These are phyloP conservation scores for Urocynchramus pylzowi DNA, from an alignment of 2,113 vertebrate species.

Conservation along the genomic window DNA sequence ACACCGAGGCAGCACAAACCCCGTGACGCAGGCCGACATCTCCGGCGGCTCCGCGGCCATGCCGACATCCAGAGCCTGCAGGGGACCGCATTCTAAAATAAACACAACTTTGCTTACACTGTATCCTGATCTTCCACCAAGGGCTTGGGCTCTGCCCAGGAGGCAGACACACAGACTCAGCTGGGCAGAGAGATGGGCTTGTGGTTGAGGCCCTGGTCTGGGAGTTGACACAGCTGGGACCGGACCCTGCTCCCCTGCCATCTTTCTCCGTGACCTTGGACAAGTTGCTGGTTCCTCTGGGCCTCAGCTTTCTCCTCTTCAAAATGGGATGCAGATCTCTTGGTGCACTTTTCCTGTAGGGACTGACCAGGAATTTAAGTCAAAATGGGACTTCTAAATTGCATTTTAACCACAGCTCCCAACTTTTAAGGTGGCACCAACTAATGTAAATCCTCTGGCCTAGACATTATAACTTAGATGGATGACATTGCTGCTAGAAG, in stretches of 20 bases:
- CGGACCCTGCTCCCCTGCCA: not conserved
- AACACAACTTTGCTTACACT: conserved; percentile 44
- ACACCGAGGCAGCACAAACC: not conserved
- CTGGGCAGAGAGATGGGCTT: not conserved
- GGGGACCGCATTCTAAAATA: conserved; percentile 33
- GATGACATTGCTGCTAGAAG: not conserved
- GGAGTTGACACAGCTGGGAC: conserved; percentile 50
- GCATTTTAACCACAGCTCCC: not conserved
- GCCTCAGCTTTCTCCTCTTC: not conserved
- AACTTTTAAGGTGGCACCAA: not conserved
- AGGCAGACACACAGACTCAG: conserved; percentile 43
- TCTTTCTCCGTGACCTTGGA: not conserved
- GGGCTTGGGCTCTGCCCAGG: conserved; percentile 18
- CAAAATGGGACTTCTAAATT: not conserved
- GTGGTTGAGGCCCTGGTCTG: conserved; percentile 32
- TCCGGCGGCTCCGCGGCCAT: not conserved
- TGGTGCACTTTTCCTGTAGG: not conserved
- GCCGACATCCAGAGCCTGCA: not conserved
- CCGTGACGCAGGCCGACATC: not conserved
- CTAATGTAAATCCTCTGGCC: not conserved
- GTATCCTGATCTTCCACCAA: conserved; percentile 18
- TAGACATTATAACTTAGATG: not conserved
- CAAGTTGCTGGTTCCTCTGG: not conserved
- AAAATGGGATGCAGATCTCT: not conserved
- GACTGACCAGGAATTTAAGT: not conserved